These are phyloP conservation scores for Muscicapa comitata DNA, from an alignment of 2,797 vertebrate genomes.

Conservation along the genomic window DNA sequence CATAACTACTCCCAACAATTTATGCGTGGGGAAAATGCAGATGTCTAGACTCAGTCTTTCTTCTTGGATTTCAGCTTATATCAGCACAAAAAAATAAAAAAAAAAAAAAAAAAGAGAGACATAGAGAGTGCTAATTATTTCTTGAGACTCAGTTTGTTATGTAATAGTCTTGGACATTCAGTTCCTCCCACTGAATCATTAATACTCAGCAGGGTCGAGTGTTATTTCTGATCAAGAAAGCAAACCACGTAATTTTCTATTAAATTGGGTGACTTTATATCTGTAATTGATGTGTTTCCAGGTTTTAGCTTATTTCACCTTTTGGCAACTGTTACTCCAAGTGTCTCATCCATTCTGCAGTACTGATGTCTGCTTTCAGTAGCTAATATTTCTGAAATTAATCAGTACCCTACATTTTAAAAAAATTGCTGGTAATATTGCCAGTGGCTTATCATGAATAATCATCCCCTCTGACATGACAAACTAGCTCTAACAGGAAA, in stretches of 20 bases:
- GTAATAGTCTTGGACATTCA: not conserved
- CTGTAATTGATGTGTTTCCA: not conserved
- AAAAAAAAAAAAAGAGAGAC: too few relatives aligned
- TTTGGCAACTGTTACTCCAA: not conserved
- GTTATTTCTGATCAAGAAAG: not conserved
- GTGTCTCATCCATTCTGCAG: not conserved
- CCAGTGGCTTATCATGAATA: slow-evolving; percentile 1
- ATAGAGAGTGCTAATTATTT: not conserved
- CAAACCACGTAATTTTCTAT: not conserved
- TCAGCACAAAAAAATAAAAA: not conserved
- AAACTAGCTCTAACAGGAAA: slow-evolving; percentile 5
- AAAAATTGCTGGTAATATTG: not conserved
- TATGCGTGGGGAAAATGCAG: not conserved
- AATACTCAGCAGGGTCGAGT: not conserved
- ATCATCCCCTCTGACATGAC: not conserved
- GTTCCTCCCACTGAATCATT: not conserved
- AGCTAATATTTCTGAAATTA: slow-evolving; percentile 31
- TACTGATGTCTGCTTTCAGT: not conserved
- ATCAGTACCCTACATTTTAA: not conserved
- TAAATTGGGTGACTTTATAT: not conserved
- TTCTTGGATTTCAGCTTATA: not conserved
- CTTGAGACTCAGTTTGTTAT: not conserved
- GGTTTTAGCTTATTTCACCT: not conserved
- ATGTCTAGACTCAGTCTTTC: not conserved
- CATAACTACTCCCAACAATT: not conserved